Evolutionary conservation across 2,113 vertebrate genomes (phyloP).

Genomic region (Cavia porcellus): DNA sequence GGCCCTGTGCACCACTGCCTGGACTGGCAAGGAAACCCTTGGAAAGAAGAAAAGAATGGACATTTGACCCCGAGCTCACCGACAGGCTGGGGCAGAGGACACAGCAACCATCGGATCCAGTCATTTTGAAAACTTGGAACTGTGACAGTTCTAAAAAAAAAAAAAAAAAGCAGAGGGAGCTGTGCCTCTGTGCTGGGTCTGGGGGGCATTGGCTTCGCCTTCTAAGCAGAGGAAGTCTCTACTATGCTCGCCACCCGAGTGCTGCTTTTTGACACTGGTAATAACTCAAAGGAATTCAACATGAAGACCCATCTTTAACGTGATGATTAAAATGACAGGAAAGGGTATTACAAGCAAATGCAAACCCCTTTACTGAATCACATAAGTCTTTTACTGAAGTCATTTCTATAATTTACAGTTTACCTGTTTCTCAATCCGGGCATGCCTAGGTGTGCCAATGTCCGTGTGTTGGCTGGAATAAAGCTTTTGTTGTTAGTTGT

Average conservation of each 20-base stretch:
- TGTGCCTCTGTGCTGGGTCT: not conserved
- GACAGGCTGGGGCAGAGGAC: not conserved
- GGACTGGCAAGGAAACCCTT: not conserved
- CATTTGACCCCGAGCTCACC: not conserved
- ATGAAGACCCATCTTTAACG: not conserved
- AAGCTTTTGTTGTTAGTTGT: not conserved
- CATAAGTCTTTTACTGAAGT: constrained; percentile 5
- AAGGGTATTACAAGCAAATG: not conserved
- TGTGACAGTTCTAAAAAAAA: too few species aligned
- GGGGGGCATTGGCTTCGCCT: not conserved
- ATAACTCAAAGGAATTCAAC: constrained; percentile 27
- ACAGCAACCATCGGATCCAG: not conserved
- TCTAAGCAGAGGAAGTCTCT: not conserved
- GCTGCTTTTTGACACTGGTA: not conserved
- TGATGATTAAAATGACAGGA: constrained; percentile 41
- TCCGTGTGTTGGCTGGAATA: not conserved
- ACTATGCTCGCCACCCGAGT: not conserved
- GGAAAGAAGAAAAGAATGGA: not conserved
- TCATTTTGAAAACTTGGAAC: not conserved
- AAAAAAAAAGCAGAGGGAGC: not conserved
- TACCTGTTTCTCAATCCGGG: not conserved
- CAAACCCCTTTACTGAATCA: not conserved
- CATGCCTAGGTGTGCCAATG: not conserved
- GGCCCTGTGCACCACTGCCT: not conserved
- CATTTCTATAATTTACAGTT: not conserved